Evolutionary conservation across 2,797 vertebrate genomes (phyloP), one percentile per base, ranked within the genome.

Genomic region (Chelonia mydas): DNA sequence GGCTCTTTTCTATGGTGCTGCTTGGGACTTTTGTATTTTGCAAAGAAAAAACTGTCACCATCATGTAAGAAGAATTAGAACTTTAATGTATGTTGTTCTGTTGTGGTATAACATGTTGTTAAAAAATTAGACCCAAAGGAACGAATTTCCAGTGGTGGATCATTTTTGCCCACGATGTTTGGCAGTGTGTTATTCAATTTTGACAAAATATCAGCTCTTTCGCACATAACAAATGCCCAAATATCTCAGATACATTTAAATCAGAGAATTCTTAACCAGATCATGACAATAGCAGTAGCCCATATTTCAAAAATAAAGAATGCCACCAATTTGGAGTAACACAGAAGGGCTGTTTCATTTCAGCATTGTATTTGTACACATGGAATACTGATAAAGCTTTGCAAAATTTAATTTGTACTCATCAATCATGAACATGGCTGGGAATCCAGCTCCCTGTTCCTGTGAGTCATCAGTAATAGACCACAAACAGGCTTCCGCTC

Each of bases 71-170:
- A 27, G 10, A 2, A 2, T 81, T 27, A 79, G 17, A 68, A 4
- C 61, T 68, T 37, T 68, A n/a, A 65, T 17, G 59, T 33, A 61
- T 25, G 23, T n/a, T 68, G 41, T 31, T 47, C 86, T 88, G 78
- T 2, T 45, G 4, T 83, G 41, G 19, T 31, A 87, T 93, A n/a
- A 27, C 68, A 33, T 11, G 27, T 25, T 83, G 5, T 61, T 21
- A 5, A 57, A 82, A 95, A 82, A 3, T 0, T 3, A 77, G 33
- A 84, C 47, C 83, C 92, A 45, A 13, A 6, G 17, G 31, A 90
- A 83, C 84, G 82, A 47, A 93, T 89, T 59, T 84, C 3, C 53
- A 57, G 80, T 28, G 54, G 10, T 27, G 83, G 89, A 91, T 85
- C 50, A n/a, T 55, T 92, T 90, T 68, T 51, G 11, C 23, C 3